These are phyloP conservation scores for Sander vitreus DNA, from an alignment of 2,113 vertebrate genomes.

Conservation along the genomic window DNA sequence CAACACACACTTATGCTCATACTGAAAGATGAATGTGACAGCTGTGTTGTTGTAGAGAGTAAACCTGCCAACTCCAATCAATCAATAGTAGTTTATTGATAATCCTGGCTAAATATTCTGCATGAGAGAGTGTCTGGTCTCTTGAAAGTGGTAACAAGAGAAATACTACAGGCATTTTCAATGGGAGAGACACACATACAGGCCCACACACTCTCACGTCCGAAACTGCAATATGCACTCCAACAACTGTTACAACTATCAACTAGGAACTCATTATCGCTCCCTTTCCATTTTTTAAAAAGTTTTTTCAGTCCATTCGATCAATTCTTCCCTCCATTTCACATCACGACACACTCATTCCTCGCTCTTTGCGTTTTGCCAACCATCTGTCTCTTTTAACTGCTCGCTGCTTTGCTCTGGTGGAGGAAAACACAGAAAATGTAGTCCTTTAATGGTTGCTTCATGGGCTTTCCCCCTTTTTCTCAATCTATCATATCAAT, in stretches of 20 bases:
- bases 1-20: slow-evolving; percentile 17
- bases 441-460: slow-evolving; percentile 31
- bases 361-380: slow-evolving; percentile 55
- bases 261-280: slow-evolving; percentile 45
- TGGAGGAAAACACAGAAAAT: slow-evolving; percentile 54
- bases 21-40: slow-evolving; percentile 24
- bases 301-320: slow-evolving; percentile 45
- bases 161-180: slow-evolving; percentile 29
- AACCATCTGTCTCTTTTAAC: slow-evolving; percentile 56
- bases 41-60: slow-evolving; percentile 6
- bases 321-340: slow-evolving; percentile 60
- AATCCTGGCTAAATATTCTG: background rate
- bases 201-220: background rate
- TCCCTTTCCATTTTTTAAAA: slow-evolving; percentile 37
- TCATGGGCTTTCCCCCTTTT: slow-evolving; percentile 25
- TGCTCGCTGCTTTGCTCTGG: slow-evolving; percentile 46
- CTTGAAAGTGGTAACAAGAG: slow-evolving; percentile 8
- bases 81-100: slow-evolving; percentile 36
- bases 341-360: slow-evolving; percentile 54
- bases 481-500: slow-evolving; percentile 41
- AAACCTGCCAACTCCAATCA: slow-evolving; percentile 26
- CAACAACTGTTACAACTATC: slow-evolving; percentile 43
- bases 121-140: background rate
- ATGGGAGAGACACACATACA: slow-evolving; percentile 5
- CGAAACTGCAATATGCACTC: slow-evolving; percentile 13